phyloP scores from a whole-genome alignment of 2,888 invertebrate species.

The Exephanes ischioxanthus region DNA sequence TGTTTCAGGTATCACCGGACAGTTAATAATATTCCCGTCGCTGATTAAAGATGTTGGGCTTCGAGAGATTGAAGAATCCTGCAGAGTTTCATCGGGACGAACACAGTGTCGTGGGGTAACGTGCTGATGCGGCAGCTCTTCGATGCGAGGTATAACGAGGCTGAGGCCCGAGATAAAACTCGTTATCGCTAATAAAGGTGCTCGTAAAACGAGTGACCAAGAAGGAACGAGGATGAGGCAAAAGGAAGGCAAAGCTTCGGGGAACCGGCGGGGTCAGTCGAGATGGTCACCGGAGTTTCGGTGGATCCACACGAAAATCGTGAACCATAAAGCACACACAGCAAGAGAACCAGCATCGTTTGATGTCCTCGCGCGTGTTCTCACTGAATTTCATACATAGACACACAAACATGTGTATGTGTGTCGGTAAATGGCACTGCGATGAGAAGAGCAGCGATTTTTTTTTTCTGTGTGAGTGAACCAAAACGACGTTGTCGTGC shows the following conservation, averaged over 20 bases:
- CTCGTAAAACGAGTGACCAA: slow-evolving; percentile 75
- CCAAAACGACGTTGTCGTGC: slow-evolving; percentile 24
- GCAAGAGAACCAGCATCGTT: slow-evolving; percentile 2
- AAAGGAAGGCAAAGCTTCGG: slow-evolving; percentile 41
- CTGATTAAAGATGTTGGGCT: not conserved
- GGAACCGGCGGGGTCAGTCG: slow-evolving; percentile 70
- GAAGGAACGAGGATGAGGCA: slow-evolving; percentile 62
- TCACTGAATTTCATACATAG: not conserved
- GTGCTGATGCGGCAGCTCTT: slow-evolving; percentile 8
- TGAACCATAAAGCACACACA: slow-evolving; percentile 72
- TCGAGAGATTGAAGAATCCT: not conserved
- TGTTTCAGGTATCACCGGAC: not conserved
- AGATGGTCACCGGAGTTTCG: slow-evolving; percentile 72
- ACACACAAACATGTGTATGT: not conserved
- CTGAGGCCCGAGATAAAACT: slow-evolving; percentile 77
- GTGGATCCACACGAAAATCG: slow-evolving; percentile 65
- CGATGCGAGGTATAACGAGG: slow-evolving; percentile 71
- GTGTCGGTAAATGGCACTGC: not conserved
- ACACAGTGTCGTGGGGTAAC: not conserved
- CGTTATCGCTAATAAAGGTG: slow-evolving; percentile 79
- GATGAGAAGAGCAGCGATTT: slow-evolving; percentile 31
- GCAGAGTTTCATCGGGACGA: not conserved
- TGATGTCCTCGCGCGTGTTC: not conserved
- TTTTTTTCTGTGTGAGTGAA: slow-evolving; percentile 41
- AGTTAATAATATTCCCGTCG: not conserved